A percentile compares a stretch with the other conserved stretches of the same genome.
Evolutionary conservation across 2,113 vertebrate species (phyloP).

Genomic region (Rhineura floridana): DNA sequence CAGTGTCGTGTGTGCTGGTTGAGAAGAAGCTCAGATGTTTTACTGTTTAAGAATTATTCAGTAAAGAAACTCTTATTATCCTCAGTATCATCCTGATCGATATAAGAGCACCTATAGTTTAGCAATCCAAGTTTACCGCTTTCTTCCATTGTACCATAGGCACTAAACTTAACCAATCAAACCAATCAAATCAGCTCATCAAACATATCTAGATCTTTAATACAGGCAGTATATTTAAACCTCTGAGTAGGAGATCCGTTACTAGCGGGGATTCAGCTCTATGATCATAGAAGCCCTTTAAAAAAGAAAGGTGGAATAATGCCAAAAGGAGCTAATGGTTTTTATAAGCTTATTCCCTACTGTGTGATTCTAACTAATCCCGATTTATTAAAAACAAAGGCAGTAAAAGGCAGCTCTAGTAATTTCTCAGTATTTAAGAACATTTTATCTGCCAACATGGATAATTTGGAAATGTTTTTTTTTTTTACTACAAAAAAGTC

Average conservation of each 20-base stretch:
- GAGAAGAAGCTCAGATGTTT: too few species aligned
- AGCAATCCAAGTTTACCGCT: not conserved
- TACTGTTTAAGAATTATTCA: too few species aligned
- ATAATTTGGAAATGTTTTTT: not conserved
- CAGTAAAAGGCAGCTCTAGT: conserved; percentile 17
- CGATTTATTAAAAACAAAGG: conserved; percentile 22
- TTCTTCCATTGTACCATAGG: not conserved
- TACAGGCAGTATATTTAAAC: not conserved
- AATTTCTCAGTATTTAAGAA: conserved; percentile 13
- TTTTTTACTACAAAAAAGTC: conserved; percentile 13
- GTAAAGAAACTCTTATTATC: too few species aligned
- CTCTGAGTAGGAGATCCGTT: not conserved
- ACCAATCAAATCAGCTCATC: not conserved
- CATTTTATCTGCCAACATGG: not conserved
- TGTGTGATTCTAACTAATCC: conserved; percentile 4
- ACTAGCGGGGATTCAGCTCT: not conserved
- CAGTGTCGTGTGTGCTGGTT: too few species aligned
- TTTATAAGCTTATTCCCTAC: not conserved
- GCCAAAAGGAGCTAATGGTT: not conserved
- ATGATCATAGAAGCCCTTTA: not conserved
- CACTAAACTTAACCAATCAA: too few species aligned
- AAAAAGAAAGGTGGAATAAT: not conserved
- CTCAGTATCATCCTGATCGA: too few species aligned
- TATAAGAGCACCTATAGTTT: not conserved
- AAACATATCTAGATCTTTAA: not conserved